These are phyloP conservation scores for Adelges cooleyi DNA, from an alignment of 1,140 invertebrate species.

Conservation along the genomic window DNA sequence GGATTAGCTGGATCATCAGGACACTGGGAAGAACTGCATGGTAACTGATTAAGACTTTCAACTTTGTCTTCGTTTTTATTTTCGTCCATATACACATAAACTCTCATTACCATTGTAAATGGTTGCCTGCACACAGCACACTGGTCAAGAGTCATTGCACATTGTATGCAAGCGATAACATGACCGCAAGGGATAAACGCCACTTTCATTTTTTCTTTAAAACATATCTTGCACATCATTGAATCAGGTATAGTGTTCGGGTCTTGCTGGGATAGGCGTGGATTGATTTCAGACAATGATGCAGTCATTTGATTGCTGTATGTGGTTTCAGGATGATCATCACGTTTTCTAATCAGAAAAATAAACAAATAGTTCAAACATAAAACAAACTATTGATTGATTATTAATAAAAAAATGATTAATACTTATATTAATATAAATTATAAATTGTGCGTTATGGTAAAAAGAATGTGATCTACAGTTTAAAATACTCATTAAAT, in stretches of 20 bases:
- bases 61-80: not conserved
- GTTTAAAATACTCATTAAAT: no score
- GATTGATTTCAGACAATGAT: not conserved
- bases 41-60: not conserved
- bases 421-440: no score
- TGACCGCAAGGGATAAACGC: constrained; percentile 83
- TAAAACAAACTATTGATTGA: no score
- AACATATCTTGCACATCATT: constrained; percentile 56
- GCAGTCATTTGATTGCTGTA: not conserved
- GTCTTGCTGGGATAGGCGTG: not conserved
- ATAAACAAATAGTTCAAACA: no score
- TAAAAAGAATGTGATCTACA: no score
- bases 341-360: not conserved
- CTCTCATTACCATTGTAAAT: constrained; percentile 60
- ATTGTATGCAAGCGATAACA: constrained; percentile 70
- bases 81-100: not conserved
- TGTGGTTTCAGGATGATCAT: not conserved
- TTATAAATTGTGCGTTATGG: no score
- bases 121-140: constrained; percentile 70
- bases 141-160: constrained; percentile 60
- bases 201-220: constrained; percentile 65
- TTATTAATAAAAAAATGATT: no score
- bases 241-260: not conserved
- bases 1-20: not conserved
- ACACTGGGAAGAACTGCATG: not conserved